Base-by-base conservation (phyloP, 2,797 vertebrate genomes). In the Clarias pachynema region DNA sequence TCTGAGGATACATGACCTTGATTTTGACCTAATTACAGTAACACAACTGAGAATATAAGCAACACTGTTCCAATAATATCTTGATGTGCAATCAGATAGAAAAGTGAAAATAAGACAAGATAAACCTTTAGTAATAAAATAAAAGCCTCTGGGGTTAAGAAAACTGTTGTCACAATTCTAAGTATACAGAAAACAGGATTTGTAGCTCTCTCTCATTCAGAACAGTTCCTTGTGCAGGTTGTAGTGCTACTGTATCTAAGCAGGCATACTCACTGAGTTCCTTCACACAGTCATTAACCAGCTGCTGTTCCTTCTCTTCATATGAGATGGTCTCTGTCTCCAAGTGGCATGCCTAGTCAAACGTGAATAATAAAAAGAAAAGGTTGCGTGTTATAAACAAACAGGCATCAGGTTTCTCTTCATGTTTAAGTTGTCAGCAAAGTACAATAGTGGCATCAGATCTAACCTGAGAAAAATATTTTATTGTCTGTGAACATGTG, bases 231-330 rank as follows among this genome's bases (percentile, higher is more conserved):
- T 20, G 73, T 60, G 57, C 5, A 60, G 10, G 37, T 6, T 2
- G 53, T 34, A 53, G 9, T 70, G 53, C 60, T 59, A 31, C 8
- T 26, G 73, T 18, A 31, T 26, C 68, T 18, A 56, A 15, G 20
- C 14, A 78, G 22, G 62, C 53, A 3, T 56, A 97, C 98, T 90
- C 95, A 99, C 98, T 96, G 89, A 99, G 96, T 90, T 99, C 98
- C 94, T 99, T 99, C 68, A 99, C 98, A 75, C 98, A 99, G 93
- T 99, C 98, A 31, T 97, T 99, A 86, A 99, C 98, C 92, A 99
- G 95, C 68, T 99, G 98, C 90, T 99, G 98, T 81, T 99, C 98
- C 86, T 98, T 99, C 87, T 99, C 98, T 89, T 99, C 98, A 0
- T 98, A 99, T 2, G 94, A 97, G 90, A 98, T 97, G 0, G 98